Percentiles rank a stretch among this genome's conserved stretches.
Conservation (phyloP, 2,888 invertebrate species). For the Autographa pulchrina region DNA sequence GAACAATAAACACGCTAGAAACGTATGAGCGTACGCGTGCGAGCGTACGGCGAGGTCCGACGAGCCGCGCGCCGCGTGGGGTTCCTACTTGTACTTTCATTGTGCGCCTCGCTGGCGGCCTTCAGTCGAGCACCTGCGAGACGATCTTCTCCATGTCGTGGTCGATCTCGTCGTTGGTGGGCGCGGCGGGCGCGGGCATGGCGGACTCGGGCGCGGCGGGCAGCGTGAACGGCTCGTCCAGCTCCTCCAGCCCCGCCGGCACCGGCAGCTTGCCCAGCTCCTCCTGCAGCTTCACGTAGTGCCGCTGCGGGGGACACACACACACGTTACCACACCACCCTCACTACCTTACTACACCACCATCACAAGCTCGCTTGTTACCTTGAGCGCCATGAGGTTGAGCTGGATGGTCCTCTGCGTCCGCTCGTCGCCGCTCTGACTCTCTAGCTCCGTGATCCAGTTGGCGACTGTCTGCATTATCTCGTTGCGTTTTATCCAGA, state of each 20-base stretch:
- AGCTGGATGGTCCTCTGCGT: constrained; percentile 93
- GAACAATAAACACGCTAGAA: constrained; percentile 65
- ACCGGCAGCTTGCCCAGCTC: constrained; percentile 95
- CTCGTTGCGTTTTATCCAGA: constrained; percentile 98
- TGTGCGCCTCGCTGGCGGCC: constrained; percentile 36
- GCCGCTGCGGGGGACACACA: constrained; percentile 88
- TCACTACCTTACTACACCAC: not conserved
- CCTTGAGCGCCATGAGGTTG: constrained; percentile 93
- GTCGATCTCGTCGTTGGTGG: constrained; percentile 90
- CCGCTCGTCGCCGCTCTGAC: constrained; percentile 93
- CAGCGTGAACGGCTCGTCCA: constrained; percentile 90
- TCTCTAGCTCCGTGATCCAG: constrained; percentile 97
- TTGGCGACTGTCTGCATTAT: constrained; percentile 96
- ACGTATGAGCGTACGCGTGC: constrained; percentile 35
- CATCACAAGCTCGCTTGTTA: constrained; percentile 62
- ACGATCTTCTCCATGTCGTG: constrained; percentile 94
- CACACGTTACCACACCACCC: not conserved
- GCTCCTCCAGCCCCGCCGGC: constrained; percentile 93
- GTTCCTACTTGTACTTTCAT: constrained; percentile 62
- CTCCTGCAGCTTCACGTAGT: constrained; percentile 95
- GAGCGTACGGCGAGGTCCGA: constrained; percentile 20
- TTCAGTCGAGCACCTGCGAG: constrained; percentile 88
- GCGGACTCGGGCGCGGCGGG: constrained; percentile 77
- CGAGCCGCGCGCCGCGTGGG: constrained; percentile 18
- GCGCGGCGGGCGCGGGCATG: constrained; percentile 64